phyloP scores from a whole-genome alignment of 2,888 invertebrate genomes.

The Drosophila niveifrons region DNA sequence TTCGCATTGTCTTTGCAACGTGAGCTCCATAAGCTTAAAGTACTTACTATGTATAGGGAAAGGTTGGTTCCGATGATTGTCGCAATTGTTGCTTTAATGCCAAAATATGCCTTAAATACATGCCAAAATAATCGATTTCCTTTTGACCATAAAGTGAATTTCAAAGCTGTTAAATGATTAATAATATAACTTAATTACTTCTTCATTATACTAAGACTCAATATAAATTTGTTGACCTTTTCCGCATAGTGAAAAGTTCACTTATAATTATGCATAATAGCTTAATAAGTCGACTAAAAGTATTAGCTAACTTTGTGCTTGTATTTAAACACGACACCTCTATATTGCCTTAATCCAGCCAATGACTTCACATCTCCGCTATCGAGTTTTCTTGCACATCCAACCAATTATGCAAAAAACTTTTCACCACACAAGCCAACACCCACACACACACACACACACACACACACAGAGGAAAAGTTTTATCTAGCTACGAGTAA shows the following conservation, averaged over 20 bases:
- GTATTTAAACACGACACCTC: conserved; percentile 22
- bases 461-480: conserved; percentile 37
- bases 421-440: conserved; percentile 27
- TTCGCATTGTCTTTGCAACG: conserved; percentile 42
- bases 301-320: conserved; percentile 8
- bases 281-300: neutral
- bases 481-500: conserved; percentile 60
- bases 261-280: neutral
- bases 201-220: neutral
- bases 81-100: conserved; percentile 13
- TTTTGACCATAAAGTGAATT: neutral
- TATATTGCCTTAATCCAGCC: neutral
- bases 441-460: neutral
- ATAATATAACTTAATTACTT: no score
- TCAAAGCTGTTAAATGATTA: no score
- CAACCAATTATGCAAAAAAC: conserved; percentile 64
- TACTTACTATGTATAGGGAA: conserved; percentile 26
- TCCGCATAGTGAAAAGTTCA: neutral
- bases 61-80: conserved; percentile 40
- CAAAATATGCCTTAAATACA: neutral
- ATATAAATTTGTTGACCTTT: neutral
- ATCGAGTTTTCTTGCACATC: conserved; percentile 20
- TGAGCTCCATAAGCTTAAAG: conserved; percentile 44
- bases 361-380: conserved; percentile 6
- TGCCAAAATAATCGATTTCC: conserved; percentile 1